phyloP scores from a whole-genome alignment of 53 echinoderm and acorn worm genomes.

The Paelopatides confundens region DNA sequence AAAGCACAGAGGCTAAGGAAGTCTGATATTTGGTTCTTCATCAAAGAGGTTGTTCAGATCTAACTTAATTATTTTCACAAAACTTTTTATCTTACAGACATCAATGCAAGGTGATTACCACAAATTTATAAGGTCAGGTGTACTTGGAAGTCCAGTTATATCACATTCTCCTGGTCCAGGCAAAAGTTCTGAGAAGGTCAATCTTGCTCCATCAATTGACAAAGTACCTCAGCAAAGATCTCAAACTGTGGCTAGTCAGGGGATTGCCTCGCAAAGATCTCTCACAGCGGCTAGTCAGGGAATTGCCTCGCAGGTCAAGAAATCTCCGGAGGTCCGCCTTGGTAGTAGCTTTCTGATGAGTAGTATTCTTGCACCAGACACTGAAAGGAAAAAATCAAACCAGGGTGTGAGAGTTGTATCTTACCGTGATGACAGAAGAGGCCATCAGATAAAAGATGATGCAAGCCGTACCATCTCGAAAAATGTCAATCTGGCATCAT shows the following conservation, averaged over 20 bases:
- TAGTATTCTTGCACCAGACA: conserved; percentile 19
- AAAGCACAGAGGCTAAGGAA: no score
- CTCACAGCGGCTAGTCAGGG: not conserved
- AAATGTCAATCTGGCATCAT: not conserved
- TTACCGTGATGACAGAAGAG: not conserved
- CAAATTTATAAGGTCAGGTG: not conserved
- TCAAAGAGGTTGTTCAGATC: no score
- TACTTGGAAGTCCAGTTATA: conserved; percentile 11
- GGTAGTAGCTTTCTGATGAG: conserved; percentile 34
- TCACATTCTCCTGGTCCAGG: not conserved
- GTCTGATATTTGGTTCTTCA: no score
- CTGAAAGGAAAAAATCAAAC: not conserved
- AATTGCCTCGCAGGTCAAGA: not conserved
- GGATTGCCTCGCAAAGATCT: not conserved
- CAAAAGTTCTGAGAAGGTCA: not conserved
- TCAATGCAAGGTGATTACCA: not conserved
- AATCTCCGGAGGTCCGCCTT: not conserved
- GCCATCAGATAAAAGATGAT: not conserved
- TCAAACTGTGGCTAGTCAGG: not conserved
- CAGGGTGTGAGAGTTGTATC: not conserved
- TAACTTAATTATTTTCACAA: no score
- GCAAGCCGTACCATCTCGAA: not conserved
- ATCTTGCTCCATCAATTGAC: not conserved
- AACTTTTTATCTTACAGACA: not conserved
- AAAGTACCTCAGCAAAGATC: not conserved